Percentiles rank a stretch among this genome's conserved stretches.
Conservation (phyloP, 1,140 invertebrate species). For the Cydia pomonella region DNA sequence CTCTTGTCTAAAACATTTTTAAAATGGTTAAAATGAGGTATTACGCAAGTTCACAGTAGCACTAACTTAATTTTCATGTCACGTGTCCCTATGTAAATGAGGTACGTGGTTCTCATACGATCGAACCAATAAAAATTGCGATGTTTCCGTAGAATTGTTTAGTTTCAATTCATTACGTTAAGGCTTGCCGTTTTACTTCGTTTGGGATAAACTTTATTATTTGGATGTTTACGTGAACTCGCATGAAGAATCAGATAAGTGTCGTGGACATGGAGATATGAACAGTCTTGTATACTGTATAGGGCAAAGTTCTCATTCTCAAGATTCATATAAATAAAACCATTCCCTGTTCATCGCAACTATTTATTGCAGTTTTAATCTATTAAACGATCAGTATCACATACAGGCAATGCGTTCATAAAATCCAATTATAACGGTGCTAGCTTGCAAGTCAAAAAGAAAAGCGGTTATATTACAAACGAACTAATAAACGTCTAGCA, state of each 20-base stretch:
- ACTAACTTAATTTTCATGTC: slow-evolving; percentile 49
- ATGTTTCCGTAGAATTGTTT: slow-evolving; percentile 19
- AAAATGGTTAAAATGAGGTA: not conserved
- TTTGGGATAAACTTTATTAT: not conserved
- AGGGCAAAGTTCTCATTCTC: too few relatives aligned
- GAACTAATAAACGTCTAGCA: too few relatives aligned
- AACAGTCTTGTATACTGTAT: too few relatives aligned
- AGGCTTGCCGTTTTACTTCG: not conserved
- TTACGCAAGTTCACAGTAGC: slow-evolving; percentile 30
- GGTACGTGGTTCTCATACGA: slow-evolving; percentile 19
- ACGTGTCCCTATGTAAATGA: slow-evolving; percentile 61
- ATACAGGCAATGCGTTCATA: too few relatives aligned
- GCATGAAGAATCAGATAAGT: not conserved
- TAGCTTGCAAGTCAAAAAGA: too few relatives aligned
- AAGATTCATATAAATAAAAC: too few relatives aligned
- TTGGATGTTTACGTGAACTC: slow-evolving; percentile 47
- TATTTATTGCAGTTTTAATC: too few relatives aligned
- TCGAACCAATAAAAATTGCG: slow-evolving; percentile 22
- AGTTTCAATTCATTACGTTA: slow-evolving; percentile 25
- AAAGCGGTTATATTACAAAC: too few relatives aligned
- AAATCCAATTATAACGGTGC: too few relatives aligned
- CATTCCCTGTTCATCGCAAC: too few relatives aligned
- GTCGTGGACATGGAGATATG: not conserved
- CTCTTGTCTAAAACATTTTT: not conserved
- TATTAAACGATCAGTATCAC: too few relatives aligned